Conservation (phyloP, 2,888 invertebrate species). For the Apoda limacodes region DNA sequence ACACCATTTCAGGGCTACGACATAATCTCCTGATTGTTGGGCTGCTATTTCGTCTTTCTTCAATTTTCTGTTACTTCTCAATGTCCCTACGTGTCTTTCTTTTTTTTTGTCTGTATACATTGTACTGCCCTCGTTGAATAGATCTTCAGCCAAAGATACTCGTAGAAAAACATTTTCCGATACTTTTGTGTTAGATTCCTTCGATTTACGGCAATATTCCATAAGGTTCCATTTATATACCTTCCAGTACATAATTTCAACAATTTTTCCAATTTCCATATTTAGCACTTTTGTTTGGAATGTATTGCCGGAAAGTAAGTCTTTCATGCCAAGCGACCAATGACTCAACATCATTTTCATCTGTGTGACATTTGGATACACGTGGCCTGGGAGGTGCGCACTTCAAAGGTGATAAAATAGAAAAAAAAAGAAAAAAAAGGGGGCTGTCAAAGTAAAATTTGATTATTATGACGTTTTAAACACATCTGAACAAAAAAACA, state of each 20-base stretch:
- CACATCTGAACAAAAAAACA: too few relatives aligned
- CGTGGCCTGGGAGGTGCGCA: too few relatives aligned
- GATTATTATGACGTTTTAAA: too few relatives aligned
- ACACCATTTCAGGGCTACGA: slow-evolving; percentile 18
- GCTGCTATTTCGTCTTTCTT: too few relatives aligned
- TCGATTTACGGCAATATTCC: slow-evolving; percentile 19
- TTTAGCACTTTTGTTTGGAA: slow-evolving; percentile 14
- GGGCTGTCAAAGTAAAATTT: too few relatives aligned
- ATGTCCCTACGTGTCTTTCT: too few relatives aligned
- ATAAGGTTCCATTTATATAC: slow-evolving; percentile 22
- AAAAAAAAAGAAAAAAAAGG: too few relatives aligned
- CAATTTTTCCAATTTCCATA: slow-evolving; percentile 21
- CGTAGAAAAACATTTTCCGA: slow-evolving; percentile 15
- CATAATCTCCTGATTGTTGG: too few relatives aligned
- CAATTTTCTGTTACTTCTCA: slow-evolving; percentile 10
- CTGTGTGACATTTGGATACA: too few relatives aligned
- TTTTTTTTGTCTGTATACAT: too few relatives aligned
- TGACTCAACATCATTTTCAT: too few relatives aligned
- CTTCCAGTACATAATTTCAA: slow-evolving; percentile 25
- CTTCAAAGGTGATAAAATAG: too few relatives aligned
- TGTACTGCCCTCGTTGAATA: slow-evolving; percentile 14
- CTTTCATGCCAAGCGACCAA: slow-evolving; percentile 7
- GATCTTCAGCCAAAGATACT: slow-evolving; percentile 12
- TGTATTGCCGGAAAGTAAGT: slow-evolving; percentile 13
- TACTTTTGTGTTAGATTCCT: slow-evolving; percentile 11